These are phyloP conservation scores for Smittia sp. DNA, from an alignment of 2,888 invertebrate genomes.

Conservation along the genomic window DNA sequence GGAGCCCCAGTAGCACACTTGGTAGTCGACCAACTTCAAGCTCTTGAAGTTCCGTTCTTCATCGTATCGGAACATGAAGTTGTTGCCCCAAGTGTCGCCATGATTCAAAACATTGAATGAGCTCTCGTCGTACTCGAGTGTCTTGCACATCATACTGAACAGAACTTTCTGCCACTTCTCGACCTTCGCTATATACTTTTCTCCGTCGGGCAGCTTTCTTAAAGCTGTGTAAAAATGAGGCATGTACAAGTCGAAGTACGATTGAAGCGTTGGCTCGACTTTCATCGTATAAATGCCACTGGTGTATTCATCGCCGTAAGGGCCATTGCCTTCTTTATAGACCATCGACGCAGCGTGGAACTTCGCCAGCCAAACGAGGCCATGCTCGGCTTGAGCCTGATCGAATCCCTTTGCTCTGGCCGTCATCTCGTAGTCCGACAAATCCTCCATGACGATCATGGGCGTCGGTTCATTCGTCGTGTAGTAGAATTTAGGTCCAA, in stretches of 20 bases:
- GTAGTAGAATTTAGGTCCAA: slow-evolving; percentile 16
- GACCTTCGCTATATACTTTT: background rate
- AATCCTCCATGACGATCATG: slow-evolving; percentile 55
- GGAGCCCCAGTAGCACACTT: slow-evolving; percentile 49
- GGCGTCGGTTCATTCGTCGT: background rate
- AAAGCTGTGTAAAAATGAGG: background rate
- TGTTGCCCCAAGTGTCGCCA: slow-evolving; percentile 56
- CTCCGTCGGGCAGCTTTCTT: background rate
- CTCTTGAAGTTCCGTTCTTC: slow-evolving; percentile 46
- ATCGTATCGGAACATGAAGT: slow-evolving; percentile 54
- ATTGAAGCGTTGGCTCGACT: background rate
- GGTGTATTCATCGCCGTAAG: background rate
- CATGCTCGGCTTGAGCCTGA: slow-evolving; percentile 53
- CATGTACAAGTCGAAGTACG: background rate
- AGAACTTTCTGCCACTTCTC: slow-evolving; percentile 43
- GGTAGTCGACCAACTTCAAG: slow-evolving; percentile 49
- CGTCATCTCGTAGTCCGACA: slow-evolving; percentile 56
- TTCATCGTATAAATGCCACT: background rate
- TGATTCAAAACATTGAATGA: slow-evolving; percentile 54
- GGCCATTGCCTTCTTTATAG: slow-evolving; percentile 51
- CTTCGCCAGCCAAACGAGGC: slow-evolving; percentile 56
- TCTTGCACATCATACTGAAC: slow-evolving; percentile 47
- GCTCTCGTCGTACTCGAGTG: slow-evolving; percentile 45
- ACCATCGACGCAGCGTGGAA: slow-evolving; percentile 58
- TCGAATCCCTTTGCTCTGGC: slow-evolving; percentile 56